Conservation (phyloP, 1,140 invertebrate genomes). For the Apis florea region DNA sequence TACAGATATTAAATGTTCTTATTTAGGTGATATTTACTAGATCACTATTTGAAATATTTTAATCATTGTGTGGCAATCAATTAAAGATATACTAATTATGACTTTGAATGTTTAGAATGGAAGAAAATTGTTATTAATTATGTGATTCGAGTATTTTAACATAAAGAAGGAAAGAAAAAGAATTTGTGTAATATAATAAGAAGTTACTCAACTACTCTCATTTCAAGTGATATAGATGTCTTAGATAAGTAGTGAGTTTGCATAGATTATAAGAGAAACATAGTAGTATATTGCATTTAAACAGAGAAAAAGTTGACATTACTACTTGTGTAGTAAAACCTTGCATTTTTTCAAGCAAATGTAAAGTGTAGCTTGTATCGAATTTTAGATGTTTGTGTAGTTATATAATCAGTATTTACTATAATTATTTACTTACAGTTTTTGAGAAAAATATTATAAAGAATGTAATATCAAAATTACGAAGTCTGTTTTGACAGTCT, state of each 20-base stretch:
- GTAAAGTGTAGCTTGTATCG: slow-evolving; percentile 48
- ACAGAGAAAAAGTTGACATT: slow-evolving; percentile 36
- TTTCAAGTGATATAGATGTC: slow-evolving; percentile 62
- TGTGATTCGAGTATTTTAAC: slow-evolving; percentile 59
- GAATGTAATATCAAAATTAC: slow-evolving; percentile 47
- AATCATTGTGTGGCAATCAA: slow-evolving; percentile 54
- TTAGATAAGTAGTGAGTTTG: slow-evolving; percentile 60
- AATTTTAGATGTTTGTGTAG: slow-evolving; percentile 54
- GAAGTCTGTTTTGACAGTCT: slow-evolving; percentile 25
- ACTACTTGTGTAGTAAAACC: slow-evolving; percentile 39
- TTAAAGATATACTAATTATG: slow-evolving; percentile 44
- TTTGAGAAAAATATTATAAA: slow-evolving; percentile 46
- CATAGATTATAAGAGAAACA: slow-evolving; percentile 50
- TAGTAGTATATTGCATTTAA: slow-evolving; percentile 51
- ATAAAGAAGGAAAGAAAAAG: slow-evolving; percentile 15
- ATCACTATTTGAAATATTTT: slow-evolving; percentile 32
- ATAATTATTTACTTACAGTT: slow-evolving; percentile 47
- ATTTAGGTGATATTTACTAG: slow-evolving; percentile 36
- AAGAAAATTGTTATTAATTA: slow-evolving; percentile 48
- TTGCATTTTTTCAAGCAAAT: slow-evolving; percentile 57
- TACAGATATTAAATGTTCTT: slow-evolving; percentile 35
- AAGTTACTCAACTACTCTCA: slow-evolving; percentile 59
- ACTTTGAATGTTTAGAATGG: slow-evolving; percentile 52
- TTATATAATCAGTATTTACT: slow-evolving; percentile 49
- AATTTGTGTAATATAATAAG: slow-evolving; percentile 53